Percentiles rank a stretch among this genome's conserved stretches.
These are phyloP conservation scores for Mythimna ferrago DNA, from an alignment of 2,888 invertebrate genomes.

Conservation along the genomic window DNA sequence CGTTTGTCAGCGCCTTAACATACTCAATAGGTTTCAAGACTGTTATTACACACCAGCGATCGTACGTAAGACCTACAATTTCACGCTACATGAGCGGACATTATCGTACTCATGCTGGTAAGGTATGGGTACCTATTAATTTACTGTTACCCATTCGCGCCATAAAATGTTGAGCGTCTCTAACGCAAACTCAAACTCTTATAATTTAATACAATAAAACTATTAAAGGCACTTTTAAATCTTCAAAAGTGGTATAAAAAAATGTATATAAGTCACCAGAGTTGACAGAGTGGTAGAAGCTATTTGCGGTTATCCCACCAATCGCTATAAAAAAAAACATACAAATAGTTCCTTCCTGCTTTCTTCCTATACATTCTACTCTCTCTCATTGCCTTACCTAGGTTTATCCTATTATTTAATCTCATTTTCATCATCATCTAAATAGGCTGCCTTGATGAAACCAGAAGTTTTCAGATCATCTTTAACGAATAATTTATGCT, in stretches of 20 bases:
- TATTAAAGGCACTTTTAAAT: too few relatives aligned
- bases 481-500: neutral
- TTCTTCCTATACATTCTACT: too few relatives aligned
- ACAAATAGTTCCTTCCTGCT: too few relatives aligned
- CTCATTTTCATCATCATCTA: neutral
- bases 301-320: too few relatives aligned
- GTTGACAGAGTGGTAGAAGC: too few relatives aligned
- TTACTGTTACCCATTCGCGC: neutral
- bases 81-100: constrained; percentile 4
- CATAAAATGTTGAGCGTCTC: constrained; percentile 2
- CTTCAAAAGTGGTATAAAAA: too few relatives aligned
- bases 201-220: too few relatives aligned
- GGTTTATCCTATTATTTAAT: neutral
- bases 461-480: neutral
- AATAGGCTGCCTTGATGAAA: neutral
- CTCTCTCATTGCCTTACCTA: neutral
- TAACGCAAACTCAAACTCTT: neutral
- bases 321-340: too few relatives aligned
- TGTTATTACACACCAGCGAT: constrained; percentile 40
- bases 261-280: too few relatives aligned
- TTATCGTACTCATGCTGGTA: neutral
- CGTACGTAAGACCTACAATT: constrained; percentile 43
- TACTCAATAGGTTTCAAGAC: constrained; percentile 1
- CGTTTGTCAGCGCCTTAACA: neutral
- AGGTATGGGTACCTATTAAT: neutral